phyloP scores from a whole-genome alignment of 2,888 invertebrate species.

The Lasioglossum marginatum region DNA sequence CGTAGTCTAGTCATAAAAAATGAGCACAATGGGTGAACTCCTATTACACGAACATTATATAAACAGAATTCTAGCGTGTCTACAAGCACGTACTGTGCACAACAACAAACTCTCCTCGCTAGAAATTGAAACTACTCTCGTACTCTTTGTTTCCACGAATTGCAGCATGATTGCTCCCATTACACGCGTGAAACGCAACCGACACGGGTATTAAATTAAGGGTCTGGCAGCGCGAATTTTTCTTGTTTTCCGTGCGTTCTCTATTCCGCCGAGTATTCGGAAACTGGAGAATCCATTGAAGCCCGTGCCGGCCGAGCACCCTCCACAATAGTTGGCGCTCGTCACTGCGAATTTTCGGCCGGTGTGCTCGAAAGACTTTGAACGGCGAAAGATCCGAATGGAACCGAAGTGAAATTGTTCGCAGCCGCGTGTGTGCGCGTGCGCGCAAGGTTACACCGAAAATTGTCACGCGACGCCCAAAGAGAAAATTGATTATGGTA shows the following conservation, averaged over 20 bases:
- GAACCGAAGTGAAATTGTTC: constrained; percentile 33
- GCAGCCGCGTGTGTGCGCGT: neutral
- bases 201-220: neutral
- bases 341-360: constrained; percentile 5
- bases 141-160: neutral
- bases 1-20: too few species aligned
- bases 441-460: neutral
- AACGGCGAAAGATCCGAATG: constrained; percentile 16
- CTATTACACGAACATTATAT: too few species aligned
- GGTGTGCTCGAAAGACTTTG: neutral
- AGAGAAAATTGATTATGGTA: constrained; percentile 52
- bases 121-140: neutral
- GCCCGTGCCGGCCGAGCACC: neutral
- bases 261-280: neutral
- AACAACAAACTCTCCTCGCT: neutral
- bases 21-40: too few species aligned
- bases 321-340: constrained; percentile 20
- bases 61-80: neutral
- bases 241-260: neutral
- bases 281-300: neutral
- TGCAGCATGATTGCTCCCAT: neutral
- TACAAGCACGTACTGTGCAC: neutral
- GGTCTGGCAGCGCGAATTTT: neutral
- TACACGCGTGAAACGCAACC: neutral
- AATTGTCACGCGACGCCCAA: constrained; percentile 40